These are phyloP conservation scores for Clepsis dumicolana DNA, from an alignment of 2,888 invertebrate species.

Conservation along the genomic window DNA sequence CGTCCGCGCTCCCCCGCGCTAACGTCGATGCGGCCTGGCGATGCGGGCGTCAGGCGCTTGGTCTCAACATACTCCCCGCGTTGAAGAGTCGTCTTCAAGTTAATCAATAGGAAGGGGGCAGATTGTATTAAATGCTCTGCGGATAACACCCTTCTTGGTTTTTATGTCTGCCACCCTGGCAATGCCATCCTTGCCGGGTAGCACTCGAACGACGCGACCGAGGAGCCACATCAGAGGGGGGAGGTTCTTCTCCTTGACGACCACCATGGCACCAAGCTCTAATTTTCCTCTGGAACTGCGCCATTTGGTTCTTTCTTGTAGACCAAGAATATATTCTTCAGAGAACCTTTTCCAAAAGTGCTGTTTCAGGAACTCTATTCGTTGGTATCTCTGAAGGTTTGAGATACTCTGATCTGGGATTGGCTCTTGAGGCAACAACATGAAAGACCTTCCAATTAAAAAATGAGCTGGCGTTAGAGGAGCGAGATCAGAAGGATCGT, in stretches of 20 bases:
- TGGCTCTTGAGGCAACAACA: too few relatives aligned
- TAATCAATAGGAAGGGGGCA: conserved; percentile 9
- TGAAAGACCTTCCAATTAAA: too few relatives aligned
- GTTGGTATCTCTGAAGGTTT: too few relatives aligned
- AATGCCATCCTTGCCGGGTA: conserved; percentile 34
- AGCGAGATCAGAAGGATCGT: too few relatives aligned
- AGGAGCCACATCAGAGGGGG: conserved; percentile 39
- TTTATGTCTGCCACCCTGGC: conserved; percentile 36
- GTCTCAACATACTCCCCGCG: conserved; percentile 1
- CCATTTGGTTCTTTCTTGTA: conserved; percentile 39
- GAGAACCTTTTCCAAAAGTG: too few relatives aligned
- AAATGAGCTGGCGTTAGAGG: too few relatives aligned
- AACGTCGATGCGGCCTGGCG: too few relatives aligned
- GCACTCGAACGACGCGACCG: conserved; percentile 21
- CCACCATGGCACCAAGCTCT: conserved; percentile 14
- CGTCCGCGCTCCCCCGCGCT: too few relatives aligned
- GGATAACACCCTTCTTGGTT: conserved; percentile 20
- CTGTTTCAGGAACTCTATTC: too few relatives aligned
- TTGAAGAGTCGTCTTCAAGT: conserved; percentile 10
- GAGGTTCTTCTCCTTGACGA: conserved; percentile 31
- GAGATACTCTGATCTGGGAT: too few relatives aligned
- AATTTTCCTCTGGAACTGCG: background rate
- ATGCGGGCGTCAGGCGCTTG: too few relatives aligned
- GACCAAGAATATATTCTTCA: too few relatives aligned
- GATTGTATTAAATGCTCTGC: conserved; percentile 19